These are phyloP conservation scores for Epinephelus lanceolatus DNA, from an alignment of 2,113 vertebrate genomes.

Conservation along the genomic window DNA sequence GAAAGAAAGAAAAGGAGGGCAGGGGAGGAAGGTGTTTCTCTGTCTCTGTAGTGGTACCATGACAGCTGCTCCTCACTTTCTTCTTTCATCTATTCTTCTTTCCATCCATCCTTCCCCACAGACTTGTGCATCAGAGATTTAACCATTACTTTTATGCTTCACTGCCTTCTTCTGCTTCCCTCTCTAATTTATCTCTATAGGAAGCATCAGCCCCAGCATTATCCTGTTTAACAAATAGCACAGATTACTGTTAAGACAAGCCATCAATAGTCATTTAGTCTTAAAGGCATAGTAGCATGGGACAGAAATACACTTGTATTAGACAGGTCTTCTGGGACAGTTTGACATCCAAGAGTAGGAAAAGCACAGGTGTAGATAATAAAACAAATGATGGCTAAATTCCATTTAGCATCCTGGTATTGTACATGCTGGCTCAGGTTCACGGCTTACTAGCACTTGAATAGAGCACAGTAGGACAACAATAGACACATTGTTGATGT, in stretches of 20 bases:
- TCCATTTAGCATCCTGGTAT: too few species aligned
- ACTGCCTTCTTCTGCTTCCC: conserved; percentile 11
- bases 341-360: too few species aligned
- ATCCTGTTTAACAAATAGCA: conserved; percentile 31
- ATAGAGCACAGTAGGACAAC: too few species aligned
- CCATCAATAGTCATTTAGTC: conserved; percentile 7
- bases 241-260: conserved; percentile 45
- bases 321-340: background rate
- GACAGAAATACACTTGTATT: background rate
- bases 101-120: conserved; percentile 44
- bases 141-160: conserved; percentile 33
- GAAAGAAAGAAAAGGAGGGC: background rate
- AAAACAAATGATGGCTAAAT: too few species aligned
- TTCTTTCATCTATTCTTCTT: conserved; percentile 33
- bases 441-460: too few species aligned
- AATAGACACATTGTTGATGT: too few species aligned
- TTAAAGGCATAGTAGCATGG: background rate
- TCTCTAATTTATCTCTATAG: background rate
- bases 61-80: conserved; percentile 29
- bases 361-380: too few species aligned
- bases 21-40: conserved; percentile 3
- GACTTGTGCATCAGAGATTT: conserved; percentile 57
- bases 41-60: conserved; percentile 33
- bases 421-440: too few species aligned
- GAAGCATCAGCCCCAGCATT: conserved; percentile 9